These are phyloP conservation scores for Corythoichthys haematopterus DNA, from an alignment of 2,113 vertebrate genomes.

Conservation along the genomic window DNA sequence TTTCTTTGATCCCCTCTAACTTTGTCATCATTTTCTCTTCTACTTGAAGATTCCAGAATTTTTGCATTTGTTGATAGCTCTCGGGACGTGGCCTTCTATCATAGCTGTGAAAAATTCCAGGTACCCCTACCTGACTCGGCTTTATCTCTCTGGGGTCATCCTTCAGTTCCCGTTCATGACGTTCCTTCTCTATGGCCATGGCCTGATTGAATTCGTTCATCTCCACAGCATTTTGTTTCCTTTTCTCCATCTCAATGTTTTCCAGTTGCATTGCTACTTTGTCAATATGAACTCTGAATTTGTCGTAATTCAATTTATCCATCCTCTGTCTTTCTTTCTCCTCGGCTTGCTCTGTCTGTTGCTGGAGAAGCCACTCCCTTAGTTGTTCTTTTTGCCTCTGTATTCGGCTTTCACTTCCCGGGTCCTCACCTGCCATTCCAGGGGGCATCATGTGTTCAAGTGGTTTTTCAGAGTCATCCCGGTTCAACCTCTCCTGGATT, in stretches of 20 bases:
- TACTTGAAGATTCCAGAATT: conserved; percentile 74
- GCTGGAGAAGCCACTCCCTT: conserved; percentile 81
- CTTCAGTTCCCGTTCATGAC: conserved; percentile 39
- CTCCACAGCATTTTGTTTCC: conserved; percentile 55
- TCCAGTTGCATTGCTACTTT: conserved; percentile 69
- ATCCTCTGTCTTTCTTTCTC: conserved; percentile 55
- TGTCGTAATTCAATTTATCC: conserved; percentile 64
- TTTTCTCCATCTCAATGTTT: conserved; percentile 64
- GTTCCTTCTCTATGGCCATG: conserved; percentile 68
- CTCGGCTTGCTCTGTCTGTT: conserved; percentile 69
- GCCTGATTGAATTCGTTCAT: conserved; percentile 78
- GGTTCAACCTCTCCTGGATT: conserved; percentile 73
- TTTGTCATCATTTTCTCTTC: conserved; percentile 74
- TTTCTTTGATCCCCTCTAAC: conserved; percentile 60
- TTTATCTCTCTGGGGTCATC: conserved; percentile 10
- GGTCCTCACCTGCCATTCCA: conserved; percentile 83
- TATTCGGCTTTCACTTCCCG: conserved; percentile 54
- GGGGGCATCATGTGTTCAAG: conserved; percentile 69
- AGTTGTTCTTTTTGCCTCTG: conserved; percentile 81
- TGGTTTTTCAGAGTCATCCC: conserved; percentile 72
- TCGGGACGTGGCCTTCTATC: conserved; percentile 73
- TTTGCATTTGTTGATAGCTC: conserved; percentile 63
- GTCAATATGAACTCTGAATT: conserved; percentile 70
- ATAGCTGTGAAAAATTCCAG: conserved; percentile 57
- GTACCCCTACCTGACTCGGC: conserved; percentile 47